Base-by-base conservation (phyloP, 2,113 vertebrate species). In the Xenopus laevis region DNA sequence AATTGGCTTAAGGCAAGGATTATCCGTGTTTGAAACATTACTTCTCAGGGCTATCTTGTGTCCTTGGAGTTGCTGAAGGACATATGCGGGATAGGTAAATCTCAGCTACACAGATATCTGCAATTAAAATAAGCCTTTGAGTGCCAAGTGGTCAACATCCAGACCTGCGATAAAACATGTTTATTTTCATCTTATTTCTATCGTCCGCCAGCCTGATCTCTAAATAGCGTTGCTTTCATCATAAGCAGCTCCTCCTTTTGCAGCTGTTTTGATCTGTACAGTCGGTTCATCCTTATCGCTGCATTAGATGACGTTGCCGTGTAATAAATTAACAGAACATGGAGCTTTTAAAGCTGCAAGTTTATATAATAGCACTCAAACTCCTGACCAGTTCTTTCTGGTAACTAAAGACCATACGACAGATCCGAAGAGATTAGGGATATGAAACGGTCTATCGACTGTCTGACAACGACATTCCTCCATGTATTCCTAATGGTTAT, bases 61-160 rank as follows among this genome's bases (percentile, higher is more conserved):
- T 70, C 74, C 74, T 77, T 77, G 74, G 74, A 70, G 74, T 77
- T 68, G 67, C 74, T 77, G 74, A 77, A 70, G 74, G 74, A 77
- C 74, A 77, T 77, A 77, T 77, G 67, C 70, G 67, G 74, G 67
- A 77, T 70, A 77, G 74, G 74, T 27, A 27, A 27, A 27, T 27
- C 1, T 27, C 23, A 4, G 23, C 23, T 27, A 2, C 23, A 1
- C 23, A 27, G 23, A 27, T 77, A 77, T 77, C 64, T 70, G 74
- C 74, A 69, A 77, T 77, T 77, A 77, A 77, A 77, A 77, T 50
- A 15, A 77, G 67, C 53, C 47, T 70, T 69, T 64, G 74, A 77
- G 74, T 66, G 57, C 60, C 59, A 20, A 77, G 59, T 77, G 66
- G 74, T 77, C 74, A 77, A 58, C 67, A 64, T 45, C 30, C 59